A percentile compares a stretch with the other conserved stretches of the same genome.
These are phyloP conservation scores for Neoitamus cyanurus DNA, from an alignment of 2,888 invertebrate genomes.

Conservation along the genomic window DNA sequence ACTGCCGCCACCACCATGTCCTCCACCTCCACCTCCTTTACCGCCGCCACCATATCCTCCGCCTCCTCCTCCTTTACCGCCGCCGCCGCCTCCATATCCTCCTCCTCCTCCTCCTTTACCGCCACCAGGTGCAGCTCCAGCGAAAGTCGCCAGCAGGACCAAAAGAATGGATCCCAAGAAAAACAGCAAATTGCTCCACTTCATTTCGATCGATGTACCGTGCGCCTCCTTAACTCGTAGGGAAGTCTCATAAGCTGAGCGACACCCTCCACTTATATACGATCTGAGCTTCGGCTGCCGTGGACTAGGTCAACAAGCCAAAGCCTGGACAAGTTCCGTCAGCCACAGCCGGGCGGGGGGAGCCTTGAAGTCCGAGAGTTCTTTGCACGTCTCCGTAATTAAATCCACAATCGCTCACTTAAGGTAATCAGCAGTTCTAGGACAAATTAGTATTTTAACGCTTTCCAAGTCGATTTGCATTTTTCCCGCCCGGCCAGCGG, in stretches of 20 bases:
- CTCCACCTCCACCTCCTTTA: slow-evolving; percentile 48
- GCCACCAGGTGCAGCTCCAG: slow-evolving; percentile 35
- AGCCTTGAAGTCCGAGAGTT: not conserved
- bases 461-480: slow-evolving; percentile 21
- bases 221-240: not conserved
- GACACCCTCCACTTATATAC: not conserved
- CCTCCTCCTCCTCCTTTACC: slow-evolving; percentile 23
- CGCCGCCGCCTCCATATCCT: slow-evolving; percentile 40
- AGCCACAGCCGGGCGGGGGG: not conserved
- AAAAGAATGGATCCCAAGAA: not conserved
- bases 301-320: slow-evolving; percentile 18
- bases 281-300: not conserved
- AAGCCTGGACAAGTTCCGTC: not conserved
- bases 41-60: slow-evolving; percentile 50
- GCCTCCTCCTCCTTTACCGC: slow-evolving; percentile 47
- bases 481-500: not conserved
- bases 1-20: slow-evolving; percentile 47
- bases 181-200: slow-evolving; percentile 10
- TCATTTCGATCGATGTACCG: not conserved
- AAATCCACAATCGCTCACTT: slow-evolving; percentile 12
- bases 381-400: not conserved
- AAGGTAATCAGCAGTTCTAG: slow-evolving; percentile 23
- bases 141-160: slow-evolving; percentile 3
- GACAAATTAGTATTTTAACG: slow-evolving; percentile 20
- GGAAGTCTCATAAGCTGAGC: not conserved